Evolutionary conservation across 92 coral and sea anemone genomes (phyloP).

Genomic region (Phymanthus crucifer): DNA sequence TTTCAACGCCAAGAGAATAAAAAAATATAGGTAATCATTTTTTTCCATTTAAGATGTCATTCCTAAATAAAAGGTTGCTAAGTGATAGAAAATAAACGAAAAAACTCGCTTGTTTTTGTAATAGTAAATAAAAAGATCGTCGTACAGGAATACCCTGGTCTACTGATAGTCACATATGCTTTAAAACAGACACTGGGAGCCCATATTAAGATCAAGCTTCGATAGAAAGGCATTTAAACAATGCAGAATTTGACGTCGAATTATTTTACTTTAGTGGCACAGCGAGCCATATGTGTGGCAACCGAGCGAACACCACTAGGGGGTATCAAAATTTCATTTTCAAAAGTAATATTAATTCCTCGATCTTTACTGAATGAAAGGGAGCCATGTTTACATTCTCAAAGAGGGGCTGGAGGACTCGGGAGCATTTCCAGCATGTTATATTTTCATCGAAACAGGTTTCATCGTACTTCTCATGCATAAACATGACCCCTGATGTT

Average conservation of each 20-base stretch:
- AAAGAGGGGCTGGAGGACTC: too few relatives aligned
- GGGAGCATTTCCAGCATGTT: not conserved
- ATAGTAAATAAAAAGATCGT: not conserved
- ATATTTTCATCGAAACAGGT: constrained; percentile 8
- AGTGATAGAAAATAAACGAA: not conserved
- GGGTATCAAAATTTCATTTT: not conserved
- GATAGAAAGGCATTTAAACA: not conserved
- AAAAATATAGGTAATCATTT: not conserved
- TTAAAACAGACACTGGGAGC: not conserved
- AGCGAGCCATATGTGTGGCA: not conserved
- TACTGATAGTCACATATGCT: not conserved
- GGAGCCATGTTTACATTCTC: not conserved
- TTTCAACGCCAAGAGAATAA: not conserved
- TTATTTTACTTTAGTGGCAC: not conserved
- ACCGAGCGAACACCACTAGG: not conserved
- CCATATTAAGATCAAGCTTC: constrained; percentile 11
- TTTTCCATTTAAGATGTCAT: not conserved
- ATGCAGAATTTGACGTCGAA: not conserved
- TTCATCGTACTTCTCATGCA: constrained; percentile 14
- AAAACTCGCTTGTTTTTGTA: not conserved
- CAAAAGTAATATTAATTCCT: not conserved
- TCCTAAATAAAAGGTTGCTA: not conserved
- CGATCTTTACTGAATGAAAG: not conserved
- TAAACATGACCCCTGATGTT: constrained; percentile 13
- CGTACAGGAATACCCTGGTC: not conserved